Evolutionary conservation across 2,888 invertebrate species (phyloP).

Genomic region (Chrysolina haemoptera): DNA sequence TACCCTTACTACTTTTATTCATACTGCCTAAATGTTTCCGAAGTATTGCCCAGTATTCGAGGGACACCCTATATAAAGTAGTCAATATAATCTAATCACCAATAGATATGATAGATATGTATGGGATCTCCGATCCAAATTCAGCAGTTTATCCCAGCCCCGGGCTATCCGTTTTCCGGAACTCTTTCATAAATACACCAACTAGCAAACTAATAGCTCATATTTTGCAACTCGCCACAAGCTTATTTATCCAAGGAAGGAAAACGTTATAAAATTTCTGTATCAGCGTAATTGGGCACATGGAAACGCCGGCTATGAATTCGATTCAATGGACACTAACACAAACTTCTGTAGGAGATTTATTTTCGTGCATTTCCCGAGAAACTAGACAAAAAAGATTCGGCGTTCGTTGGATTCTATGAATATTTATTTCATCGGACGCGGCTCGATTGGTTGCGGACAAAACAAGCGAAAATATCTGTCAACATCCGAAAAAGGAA

Average conservation of each 20-base stretch:
- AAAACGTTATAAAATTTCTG: background rate
- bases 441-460: conserved; percentile 36
- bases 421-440: conserved; percentile 39
- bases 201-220: background rate
- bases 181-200: too few species aligned
- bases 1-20: too few species aligned
- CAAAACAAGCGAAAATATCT: conserved; percentile 35
- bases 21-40: too few species aligned
- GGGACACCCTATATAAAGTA: too few species aligned
- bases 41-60: too few species aligned
- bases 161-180: too few species aligned
- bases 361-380: background rate
- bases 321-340: background rate
- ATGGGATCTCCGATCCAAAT: too few species aligned
- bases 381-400: conserved; percentile 20
- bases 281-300: background rate
- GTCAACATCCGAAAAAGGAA: conserved; percentile 17
- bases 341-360: background rate
- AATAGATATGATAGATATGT: too few species aligned
- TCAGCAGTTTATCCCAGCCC: too few species aligned
- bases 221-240: background rate
- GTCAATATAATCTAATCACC: too few species aligned
- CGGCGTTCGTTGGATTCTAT: conserved; percentile 31
- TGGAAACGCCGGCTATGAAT: background rate
- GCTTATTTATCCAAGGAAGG: background rate